phyloP scores from a whole-genome alignment of 2,888 invertebrate species.

The Caenorhabditis sp. region DNA sequence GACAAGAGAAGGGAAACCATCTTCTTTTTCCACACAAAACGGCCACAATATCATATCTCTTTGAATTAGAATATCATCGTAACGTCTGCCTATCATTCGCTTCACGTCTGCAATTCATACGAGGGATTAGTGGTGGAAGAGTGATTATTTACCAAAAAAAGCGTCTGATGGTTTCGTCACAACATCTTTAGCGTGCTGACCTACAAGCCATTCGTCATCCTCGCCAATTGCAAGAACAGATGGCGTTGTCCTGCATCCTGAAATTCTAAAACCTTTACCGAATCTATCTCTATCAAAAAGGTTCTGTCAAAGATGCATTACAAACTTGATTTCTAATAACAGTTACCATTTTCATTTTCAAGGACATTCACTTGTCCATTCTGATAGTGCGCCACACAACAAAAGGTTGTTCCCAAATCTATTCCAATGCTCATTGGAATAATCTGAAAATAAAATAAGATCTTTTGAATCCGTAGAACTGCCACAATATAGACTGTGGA shows the following conservation, averaged over 20 bases:
- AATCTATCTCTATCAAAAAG: no score
- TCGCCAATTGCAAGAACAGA: slow-evolving; percentile 53
- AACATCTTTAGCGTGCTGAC: slow-evolving; percentile 55
- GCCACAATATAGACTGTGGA: no score
- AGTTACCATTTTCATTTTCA: slow-evolving; percentile 55
- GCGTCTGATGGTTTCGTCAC: slow-evolving; percentile 33
- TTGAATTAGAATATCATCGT: slow-evolving; percentile 50
- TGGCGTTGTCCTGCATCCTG: slow-evolving; percentile 53
- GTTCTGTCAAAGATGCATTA: no score
- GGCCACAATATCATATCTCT: slow-evolving; percentile 52
- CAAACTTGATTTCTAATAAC: background rate
- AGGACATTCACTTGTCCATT: slow-evolving; percentile 44
- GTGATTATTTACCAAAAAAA: slow-evolving; percentile 33
- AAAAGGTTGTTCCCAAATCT: slow-evolving; percentile 55
- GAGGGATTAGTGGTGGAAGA: background rate
- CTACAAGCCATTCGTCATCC: slow-evolving; percentile 52
- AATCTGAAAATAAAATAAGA: no score
- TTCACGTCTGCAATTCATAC: slow-evolving; percentile 39
- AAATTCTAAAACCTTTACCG: background rate
- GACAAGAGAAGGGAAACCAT: slow-evolving; percentile 29
- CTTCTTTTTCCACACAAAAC: slow-evolving; percentile 38
- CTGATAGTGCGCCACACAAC: slow-evolving; percentile 50
- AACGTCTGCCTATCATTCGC: slow-evolving; percentile 52
- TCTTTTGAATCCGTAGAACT: no score
- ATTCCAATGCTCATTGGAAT: slow-evolving; percentile 55